Evolutionary conservation across 2,797 vertebrate species (phyloP), one percentile per base, ranked within the genome.

Genomic region (Ciconia nigra): DNA sequence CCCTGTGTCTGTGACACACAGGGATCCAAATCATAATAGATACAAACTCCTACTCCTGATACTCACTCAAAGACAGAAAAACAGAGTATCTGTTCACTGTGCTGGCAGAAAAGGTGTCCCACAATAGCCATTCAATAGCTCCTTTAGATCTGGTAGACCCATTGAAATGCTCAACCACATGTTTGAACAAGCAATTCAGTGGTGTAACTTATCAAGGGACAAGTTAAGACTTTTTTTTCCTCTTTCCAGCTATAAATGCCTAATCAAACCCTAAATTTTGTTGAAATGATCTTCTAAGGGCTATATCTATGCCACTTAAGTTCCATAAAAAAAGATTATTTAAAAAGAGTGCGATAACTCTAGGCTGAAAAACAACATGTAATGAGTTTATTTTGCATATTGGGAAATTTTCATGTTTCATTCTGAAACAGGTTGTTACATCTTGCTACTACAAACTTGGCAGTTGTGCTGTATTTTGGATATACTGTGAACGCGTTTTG

Each of bases 401-500:
- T 46, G 54, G 67, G 92, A 63, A 51, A 69, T 71, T 9, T 25
- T 77, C 52, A 21, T 9, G 6, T 73, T 79, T 63, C 78, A 54
- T 82, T 87, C 71, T 82, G 41, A 74, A 93, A 39, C 88, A 95
- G 78, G 74, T 89, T 71, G 86, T 59, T 89, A 57, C 57, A 83
- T 95, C 74, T 71, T 72, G 88, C 90, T 96, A 92, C 93, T 97
- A 93, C 57, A 39, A 49, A 59, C 59, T 77, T 96, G 94, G 94
- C 96, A 90, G 85, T 90, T 83, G 57, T 37, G 86, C 77, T 2
- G 13, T 96, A 84, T 93, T 95, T 95, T 80, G 94, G 78, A 76
- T 90, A 89, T 93, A 87, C 94, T 90, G 90, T 80, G 88, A 97
- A 94, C 90, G 93, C 78, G 87, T 90, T 97, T 58, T 87, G 92